phyloP scores from a whole-genome alignment of 2,888 invertebrate genomes.

The Palloptera scutellata region DNA sequence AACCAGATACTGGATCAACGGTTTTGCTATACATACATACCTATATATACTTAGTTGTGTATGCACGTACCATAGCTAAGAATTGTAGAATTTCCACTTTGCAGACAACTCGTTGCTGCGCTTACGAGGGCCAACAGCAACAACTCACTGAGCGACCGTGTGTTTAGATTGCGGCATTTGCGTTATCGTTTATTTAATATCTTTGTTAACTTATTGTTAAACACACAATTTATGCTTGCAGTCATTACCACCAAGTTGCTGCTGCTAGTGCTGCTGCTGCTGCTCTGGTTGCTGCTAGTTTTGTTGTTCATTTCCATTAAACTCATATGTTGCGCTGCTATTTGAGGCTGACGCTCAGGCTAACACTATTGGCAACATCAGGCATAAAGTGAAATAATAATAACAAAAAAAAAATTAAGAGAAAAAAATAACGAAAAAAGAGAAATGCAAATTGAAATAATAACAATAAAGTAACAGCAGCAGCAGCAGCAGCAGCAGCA shows the following conservation, averaged over 20 bases:
- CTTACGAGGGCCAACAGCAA: neutral
- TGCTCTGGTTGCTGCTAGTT: neutral
- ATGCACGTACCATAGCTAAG: too few relatives aligned
- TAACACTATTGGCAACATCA: neutral
- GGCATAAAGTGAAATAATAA: too few relatives aligned
- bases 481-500: neutral
- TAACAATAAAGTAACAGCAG: neutral
- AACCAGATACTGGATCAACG: neutral
- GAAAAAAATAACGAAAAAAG: neutral
- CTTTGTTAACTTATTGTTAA: too few relatives aligned
- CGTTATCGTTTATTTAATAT: too few relatives aligned
- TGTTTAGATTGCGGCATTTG: too few relatives aligned
- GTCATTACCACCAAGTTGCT: too few relatives aligned
- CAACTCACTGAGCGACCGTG: too few relatives aligned
- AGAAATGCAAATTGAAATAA: slow-evolving; percentile 17
- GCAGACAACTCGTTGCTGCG: neutral
- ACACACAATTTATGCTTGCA: too few relatives aligned
- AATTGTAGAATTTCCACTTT: too few relatives aligned
- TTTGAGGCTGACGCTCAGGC: neutral
- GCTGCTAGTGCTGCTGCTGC: neutral
- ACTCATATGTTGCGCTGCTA: neutral
- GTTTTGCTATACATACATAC: too few relatives aligned
- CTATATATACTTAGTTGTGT: too few relatives aligned
- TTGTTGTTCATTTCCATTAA: neutral
- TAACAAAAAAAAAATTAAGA: too few relatives aligned